A percentile compares a stretch with the other conserved stretches of the same genome.
Conservation (phyloP, 2,113 vertebrate species). For the Larimichthys crocea region DNA sequence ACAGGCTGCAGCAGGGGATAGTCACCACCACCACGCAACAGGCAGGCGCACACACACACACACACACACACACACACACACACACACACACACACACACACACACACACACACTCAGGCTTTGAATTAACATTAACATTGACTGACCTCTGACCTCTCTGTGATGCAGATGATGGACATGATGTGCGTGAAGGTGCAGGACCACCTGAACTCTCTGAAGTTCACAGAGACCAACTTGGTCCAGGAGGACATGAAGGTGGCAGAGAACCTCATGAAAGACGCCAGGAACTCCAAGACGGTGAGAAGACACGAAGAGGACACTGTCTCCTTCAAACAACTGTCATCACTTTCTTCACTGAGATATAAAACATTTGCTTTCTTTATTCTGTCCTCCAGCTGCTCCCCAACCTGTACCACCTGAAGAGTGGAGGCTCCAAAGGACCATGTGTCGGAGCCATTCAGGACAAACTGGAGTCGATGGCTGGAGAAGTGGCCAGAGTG, state of each 20-base stretch:
- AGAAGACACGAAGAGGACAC: neutral
- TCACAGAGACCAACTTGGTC: constrained; percentile 83
- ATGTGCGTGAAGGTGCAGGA: constrained; percentile 98
- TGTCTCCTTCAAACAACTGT: no score
- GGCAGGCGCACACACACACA: constrained; percentile 72
- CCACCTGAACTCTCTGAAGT: constrained; percentile 95
- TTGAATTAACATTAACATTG: rapidly evolving
- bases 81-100: neutral
- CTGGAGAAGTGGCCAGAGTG: constrained; percentile 91
- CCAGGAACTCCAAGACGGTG: constrained; percentile 97
- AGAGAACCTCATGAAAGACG: constrained; percentile 92
- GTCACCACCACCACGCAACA: constrained; percentile 97
- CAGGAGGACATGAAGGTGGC: constrained; percentile 92
- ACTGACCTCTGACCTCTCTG: constrained; percentile 9
- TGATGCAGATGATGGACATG: constrained; percentile 92
- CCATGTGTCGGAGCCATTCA: constrained; percentile 89
- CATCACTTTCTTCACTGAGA: no score
- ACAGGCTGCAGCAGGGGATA: constrained; percentile 97
- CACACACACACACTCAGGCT: no score
- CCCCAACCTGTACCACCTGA: constrained; percentile 93
- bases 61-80: neutral
- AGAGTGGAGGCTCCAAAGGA: constrained; percentile 76
- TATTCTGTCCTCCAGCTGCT: constrained; percentile 84
- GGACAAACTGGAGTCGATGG: constrained; percentile 93
- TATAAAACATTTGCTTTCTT: no score